Conservation (phyloP, 1,140 invertebrate genomes). For the Diachasmimorpha longicaudata region DNA sequence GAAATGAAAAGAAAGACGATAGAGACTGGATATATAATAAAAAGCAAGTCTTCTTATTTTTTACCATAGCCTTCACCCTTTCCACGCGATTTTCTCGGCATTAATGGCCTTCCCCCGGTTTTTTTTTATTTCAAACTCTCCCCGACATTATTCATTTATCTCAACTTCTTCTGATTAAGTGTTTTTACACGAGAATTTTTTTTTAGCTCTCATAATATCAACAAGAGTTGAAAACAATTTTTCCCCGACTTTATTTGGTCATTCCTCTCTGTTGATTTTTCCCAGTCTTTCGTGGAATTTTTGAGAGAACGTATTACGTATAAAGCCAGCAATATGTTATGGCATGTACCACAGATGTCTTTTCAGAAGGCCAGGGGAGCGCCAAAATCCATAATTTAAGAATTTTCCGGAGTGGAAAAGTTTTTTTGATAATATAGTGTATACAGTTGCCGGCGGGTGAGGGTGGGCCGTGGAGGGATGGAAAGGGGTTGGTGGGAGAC, state of each 20-base stretch:
- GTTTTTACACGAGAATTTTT: neutral
- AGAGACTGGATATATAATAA: neutral
- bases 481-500: neutral
- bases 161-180: neutral
- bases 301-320: neutral
- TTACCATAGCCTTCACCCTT: neutral
- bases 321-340: neutral
- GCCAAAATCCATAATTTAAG: slow-evolving; percentile 61
- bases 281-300: neutral
- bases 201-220: neutral
- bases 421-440: slow-evolving; percentile 54
- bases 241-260: neutral
- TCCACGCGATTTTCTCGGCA: neutral
- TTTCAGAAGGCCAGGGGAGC: neutral
- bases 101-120: neutral
- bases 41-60: slow-evolving; percentile 35
- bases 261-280: neutral
- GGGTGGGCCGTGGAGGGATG: neutral
- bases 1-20: neutral
- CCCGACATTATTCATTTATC: neutral
- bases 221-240: slow-evolving; percentile 2
- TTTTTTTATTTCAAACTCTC: slow-evolving; percentile 2
- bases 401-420: slow-evolving; percentile 59
- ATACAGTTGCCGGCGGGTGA: slow-evolving; percentile 1
- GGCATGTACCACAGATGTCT: neutral